Base-by-base conservation (phyloP, 2,113 vertebrate species). In the Stegastes partitus region DNA sequence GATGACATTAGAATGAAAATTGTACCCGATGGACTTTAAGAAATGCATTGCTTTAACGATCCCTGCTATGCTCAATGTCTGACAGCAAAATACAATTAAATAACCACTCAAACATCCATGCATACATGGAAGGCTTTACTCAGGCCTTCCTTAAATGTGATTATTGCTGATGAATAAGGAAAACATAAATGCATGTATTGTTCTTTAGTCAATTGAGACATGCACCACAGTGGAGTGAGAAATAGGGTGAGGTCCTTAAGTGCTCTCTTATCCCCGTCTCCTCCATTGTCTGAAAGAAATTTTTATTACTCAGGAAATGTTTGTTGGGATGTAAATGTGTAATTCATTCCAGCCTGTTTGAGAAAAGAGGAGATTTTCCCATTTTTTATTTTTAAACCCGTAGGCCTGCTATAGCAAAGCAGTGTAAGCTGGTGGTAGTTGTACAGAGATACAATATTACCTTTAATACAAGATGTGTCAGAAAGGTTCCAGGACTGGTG, bases 221-320 rank as follows among this genome's bases (percentile, higher is more conserved):
- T 45, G 31, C 0, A 0, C 22, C 26, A 12, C 28, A n/a, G 23
- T 34, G 2, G 16, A 47, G 23, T 50, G 63, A 62, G 26, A 45
- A 58, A n/a, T 21, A 44, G 63, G 25, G 14, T 31, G 37, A 64
- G 42, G 22, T 49, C 72, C 50, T 54, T 10, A 2, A 12, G 34
- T 65, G 18, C 22, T 39, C 51, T 34, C 9, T 9, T n/a, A 0
- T 3, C 26, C 47, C 47, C 31, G 11, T 28, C 65, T 42, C 37
- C 3, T 19, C 69, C 73, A 18, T 81, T 77, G 49, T 84, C 63
- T 70, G 45, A 58, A 77, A 75, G 74, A 83, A 89, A 14, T 63
- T 79, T 66, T 81, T 81, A 67, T 79, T 26, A 23, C 26, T 14
- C 71, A 77, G 79, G 76, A 89, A 81, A 85, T 82, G 61, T 55